Evolutionary conservation across 1,140 invertebrate genomes (phyloP).

Genomic region (Araneus ventricosus): DNA sequence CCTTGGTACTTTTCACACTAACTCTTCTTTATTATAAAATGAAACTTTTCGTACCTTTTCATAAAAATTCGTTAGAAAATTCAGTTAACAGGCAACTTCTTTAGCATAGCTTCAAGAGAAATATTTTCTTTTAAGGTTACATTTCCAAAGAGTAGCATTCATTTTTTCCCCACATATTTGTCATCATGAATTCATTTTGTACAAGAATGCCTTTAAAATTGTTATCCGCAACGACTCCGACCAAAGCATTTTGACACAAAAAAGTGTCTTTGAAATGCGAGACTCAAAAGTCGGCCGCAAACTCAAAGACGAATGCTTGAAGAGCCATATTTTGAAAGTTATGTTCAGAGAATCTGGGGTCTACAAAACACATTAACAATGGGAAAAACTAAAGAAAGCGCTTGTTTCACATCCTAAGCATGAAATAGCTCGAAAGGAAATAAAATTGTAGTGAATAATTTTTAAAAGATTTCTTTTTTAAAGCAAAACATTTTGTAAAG

Average conservation of each 20-base stretch:
- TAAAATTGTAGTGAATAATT: neutral
- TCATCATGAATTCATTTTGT: no score
- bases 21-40: no score
- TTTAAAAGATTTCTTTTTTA: no score
- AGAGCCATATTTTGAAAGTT: neutral
- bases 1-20: no score
- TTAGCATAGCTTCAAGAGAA: neutral
- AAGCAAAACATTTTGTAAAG: no score
- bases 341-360: neutral
- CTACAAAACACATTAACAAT: neutral
- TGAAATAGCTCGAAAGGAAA: neutral
- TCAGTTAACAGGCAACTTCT: neutral
- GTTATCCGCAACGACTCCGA: neutral
- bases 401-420: neutral
- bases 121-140: neutral
- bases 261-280: constrained; percentile 7
- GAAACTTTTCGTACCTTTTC: no score
- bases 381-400: neutral
- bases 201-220: neutral
- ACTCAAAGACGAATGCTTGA: neutral
- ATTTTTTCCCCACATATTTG: neutral
- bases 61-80: no score
- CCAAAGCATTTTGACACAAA: neutral
- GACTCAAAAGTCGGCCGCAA: neutral
- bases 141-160: neutral